Evolutionary conservation across 1,140 invertebrate species (phyloP).

Genomic region (Meloidogyne exigua): DNA sequence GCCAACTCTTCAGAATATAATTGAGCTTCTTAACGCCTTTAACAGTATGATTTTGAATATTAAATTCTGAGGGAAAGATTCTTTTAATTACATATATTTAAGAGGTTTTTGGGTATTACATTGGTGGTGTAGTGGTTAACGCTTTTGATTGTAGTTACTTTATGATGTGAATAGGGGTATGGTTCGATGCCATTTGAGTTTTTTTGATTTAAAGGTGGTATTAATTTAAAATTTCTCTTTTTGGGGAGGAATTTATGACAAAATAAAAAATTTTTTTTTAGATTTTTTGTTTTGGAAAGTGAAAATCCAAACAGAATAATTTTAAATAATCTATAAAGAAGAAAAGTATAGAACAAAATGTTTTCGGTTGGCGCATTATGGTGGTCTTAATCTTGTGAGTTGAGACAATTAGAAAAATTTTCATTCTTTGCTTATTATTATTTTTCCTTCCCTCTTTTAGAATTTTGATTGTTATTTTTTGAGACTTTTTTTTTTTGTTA

Average conservation of each 20-base stretch:
- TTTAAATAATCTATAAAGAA: not conserved
- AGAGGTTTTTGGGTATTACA: no score
- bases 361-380: not conserved
- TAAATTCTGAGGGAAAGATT: no score
- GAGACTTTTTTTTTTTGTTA: not conserved
- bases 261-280: not conserved
- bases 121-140: no score
- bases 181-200: no score
- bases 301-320: conserved; percentile 13
- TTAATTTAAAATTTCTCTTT: no score
- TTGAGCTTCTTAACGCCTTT: conserved; percentile 37
- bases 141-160: no score
- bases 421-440: not conserved
- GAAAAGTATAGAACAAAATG: not conserved
- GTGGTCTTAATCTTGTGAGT: not conserved
- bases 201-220: no score
- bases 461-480: not conserved
- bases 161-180: no score
- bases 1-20: conserved; percentile 33
- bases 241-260: no score
- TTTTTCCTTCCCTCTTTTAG: not conserved
- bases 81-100: no score
- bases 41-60: conserved; percentile 16
- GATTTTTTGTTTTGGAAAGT: conserved; percentile 23
- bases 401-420: not conserved